Base-by-base conservation (phyloP, 30 jellyfish, hydroid and myxozoan species). In the Hydractinia symbiolongicarpus region DNA sequence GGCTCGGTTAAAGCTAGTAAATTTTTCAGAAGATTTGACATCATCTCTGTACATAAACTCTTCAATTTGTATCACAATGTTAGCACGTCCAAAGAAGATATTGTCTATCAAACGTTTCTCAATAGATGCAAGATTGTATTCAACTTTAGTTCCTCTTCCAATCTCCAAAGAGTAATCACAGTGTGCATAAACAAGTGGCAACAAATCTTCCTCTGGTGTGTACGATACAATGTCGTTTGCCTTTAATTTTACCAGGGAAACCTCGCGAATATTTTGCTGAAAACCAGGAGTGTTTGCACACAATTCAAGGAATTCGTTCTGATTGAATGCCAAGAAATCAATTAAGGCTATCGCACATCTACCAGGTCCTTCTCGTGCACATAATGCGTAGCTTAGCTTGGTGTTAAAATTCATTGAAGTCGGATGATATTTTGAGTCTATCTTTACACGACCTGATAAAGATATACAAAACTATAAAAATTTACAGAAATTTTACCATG, bases 81-180 rank as follows among this genome's bases (percentile, higher is more conserved):
- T 15, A 10, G 90, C 85, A 21, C 81, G 81, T 54, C 95, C 95
- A 49, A 78, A 51, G 9, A 81, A 56, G 56, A 87, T 55, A 50
- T 83, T 87, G 4, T 82, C 87, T 55, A 81, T 79, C 7, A 87
- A 52, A 15, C 79, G 95, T 66, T 87, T 61, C 79, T 87, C 90
- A 67, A 87, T 78, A 5, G 87, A 84, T 50, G 76, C 81, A 50
- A 87, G 81, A 60, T 87, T 87, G 58, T 87, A 81, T 15, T 87
- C 95, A 66, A 87, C 69, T 30, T 52, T 73, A 19, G 90, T 75
- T 7, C 90, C 95, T 66, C 79, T 81, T 19, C 95, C 95, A 54
- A 87, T 75, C 56, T 77, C 90, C 73, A 87, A 66, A 55, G 95
- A 80, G 50, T 87, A 87, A 60, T 82, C 89, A 74, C 95, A 87